These are phyloP conservation scores for Climacteris rufus DNA, from an alignment of 2,113 vertebrate species.

Conservation along the genomic window DNA sequence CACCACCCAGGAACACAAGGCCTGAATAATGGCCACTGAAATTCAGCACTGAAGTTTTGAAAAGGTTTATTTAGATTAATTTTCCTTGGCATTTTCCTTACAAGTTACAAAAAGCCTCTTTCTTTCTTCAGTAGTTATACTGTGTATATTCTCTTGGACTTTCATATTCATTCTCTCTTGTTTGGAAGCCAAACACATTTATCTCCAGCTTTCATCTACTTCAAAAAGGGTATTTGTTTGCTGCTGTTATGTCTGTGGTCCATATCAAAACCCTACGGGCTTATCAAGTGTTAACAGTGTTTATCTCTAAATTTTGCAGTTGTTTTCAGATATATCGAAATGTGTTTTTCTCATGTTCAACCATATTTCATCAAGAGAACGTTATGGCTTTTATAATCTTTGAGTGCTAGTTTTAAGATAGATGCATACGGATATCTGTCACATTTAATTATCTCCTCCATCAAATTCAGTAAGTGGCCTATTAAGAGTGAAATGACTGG, in stretches of 20 bases:
- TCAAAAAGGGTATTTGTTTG: background rate
- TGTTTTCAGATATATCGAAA: constrained; percentile 59
- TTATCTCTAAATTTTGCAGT: constrained; percentile 65
- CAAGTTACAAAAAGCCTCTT: background rate
- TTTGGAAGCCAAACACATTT: constrained; percentile 31
- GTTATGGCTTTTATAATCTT: constrained; percentile 68
- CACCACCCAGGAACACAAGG: background rate
- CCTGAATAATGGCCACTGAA: background rate
- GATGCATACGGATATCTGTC: constrained; percentile 63
- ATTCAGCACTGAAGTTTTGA: background rate
- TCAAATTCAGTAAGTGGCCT: constrained; percentile 65
- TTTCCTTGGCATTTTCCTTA: constrained; percentile 9
- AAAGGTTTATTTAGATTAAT: background rate
- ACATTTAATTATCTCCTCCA: constrained; percentile 73
- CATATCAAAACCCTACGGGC: constrained; percentile 7
- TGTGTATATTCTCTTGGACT: background rate
- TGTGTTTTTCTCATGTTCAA: constrained; percentile 51
- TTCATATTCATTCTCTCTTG: background rate
- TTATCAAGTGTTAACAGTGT: constrained; percentile 69
- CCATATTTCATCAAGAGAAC: constrained; percentile 55
- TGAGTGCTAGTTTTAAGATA: constrained; percentile 70
- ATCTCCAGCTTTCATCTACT: constrained; percentile 48
- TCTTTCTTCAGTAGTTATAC: constrained; percentile 15
- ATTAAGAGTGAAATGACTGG: constrained; percentile 64
- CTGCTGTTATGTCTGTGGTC: background rate